phyloP scores from a whole-genome alignment of 2,888 invertebrate species.

The Spicauda simplicius region DNA sequence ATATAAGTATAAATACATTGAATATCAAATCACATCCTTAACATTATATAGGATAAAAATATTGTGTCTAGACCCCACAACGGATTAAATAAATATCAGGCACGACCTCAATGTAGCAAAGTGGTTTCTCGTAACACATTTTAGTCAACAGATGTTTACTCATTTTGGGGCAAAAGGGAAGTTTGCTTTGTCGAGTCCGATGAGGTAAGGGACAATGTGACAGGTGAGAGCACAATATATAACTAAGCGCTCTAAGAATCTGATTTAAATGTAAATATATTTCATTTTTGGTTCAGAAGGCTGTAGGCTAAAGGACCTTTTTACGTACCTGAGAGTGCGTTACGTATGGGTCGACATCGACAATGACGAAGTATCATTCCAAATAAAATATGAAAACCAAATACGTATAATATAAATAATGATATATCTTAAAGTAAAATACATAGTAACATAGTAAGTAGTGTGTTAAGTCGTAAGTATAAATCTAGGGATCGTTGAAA shows the following conservation, averaged over 20 bases:
- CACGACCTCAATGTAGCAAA: conserved; percentile 21
- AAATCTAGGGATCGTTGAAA: too few relatives aligned
- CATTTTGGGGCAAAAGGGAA: conserved; percentile 19
- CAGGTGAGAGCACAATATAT: conserved; percentile 1
- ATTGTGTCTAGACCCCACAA: neutral
- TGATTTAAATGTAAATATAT: neutral
- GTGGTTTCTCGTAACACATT: conserved; percentile 20
- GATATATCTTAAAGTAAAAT: too few relatives aligned
- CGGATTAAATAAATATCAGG: conserved; percentile 21
- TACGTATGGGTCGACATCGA: too few relatives aligned
- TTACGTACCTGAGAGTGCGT: too few relatives aligned
- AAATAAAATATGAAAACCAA: neutral
- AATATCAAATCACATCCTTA: too few relatives aligned
- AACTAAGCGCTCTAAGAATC: neutral
- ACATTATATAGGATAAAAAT: neutral
- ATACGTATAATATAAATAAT: too few relatives aligned
- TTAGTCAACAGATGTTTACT: conserved; percentile 30
- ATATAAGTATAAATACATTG: too few relatives aligned
- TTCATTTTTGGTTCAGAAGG: too few relatives aligned
- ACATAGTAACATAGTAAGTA: too few relatives aligned
- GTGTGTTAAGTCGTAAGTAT: too few relatives aligned
- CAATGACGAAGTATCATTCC: neutral
- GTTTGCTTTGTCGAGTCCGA: conserved; percentile 16
- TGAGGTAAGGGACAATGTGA: neutral
- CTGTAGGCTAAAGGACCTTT: too few relatives aligned